These are phyloP conservation scores for Branchellion lobata DNA, from an alignment of 2,888 invertebrate genomes.

Conservation along the genomic window DNA sequence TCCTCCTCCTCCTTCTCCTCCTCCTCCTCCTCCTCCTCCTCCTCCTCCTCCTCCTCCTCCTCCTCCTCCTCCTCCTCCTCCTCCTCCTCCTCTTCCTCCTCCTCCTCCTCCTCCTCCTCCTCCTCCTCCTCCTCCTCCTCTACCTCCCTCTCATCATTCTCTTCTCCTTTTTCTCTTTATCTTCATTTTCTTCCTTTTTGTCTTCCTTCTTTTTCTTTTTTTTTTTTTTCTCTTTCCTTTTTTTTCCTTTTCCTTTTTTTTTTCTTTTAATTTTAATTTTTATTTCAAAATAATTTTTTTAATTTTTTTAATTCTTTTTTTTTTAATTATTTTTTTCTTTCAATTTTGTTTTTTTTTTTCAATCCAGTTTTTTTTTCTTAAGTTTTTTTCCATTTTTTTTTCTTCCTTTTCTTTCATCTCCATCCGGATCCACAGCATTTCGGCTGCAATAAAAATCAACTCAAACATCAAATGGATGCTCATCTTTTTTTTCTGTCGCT, in stretches of 20 bases:
- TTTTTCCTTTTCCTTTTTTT: not conserved
- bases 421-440: no score
- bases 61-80: constrained; percentile 21
- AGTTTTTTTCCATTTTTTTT: no score
- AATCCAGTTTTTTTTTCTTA: no score
- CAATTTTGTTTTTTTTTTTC: no score
- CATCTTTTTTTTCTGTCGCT: no score
- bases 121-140: not conserved
- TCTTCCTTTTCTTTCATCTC: no score
- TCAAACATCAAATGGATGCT: no score
- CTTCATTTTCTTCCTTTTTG: constrained; percentile 2
- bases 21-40: not conserved
- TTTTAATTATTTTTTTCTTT: no score
- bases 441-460: no score
- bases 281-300: no score
- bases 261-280: no score
- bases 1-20: not conserved
- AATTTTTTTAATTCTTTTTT: no score
- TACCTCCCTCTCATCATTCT: constrained; percentile 3
- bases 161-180: not conserved
- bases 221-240: not conserved
- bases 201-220: not conserved
- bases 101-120: not conserved
- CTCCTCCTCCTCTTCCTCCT: not conserved
- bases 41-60: not conserved